phyloP scores from a whole-genome alignment of 2,888 invertebrate genomes.

The Druceiella hillmani region DNA sequence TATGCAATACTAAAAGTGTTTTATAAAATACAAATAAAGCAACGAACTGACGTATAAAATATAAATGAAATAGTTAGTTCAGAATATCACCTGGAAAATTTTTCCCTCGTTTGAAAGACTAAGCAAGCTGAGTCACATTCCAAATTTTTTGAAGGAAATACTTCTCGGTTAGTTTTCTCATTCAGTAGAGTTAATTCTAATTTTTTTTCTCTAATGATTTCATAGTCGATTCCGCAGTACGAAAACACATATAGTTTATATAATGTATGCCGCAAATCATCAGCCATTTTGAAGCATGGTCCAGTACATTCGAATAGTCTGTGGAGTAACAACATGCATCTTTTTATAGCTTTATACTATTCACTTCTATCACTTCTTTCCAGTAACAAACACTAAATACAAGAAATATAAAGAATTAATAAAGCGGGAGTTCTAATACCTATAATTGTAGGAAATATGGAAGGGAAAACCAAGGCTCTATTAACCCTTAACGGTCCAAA shows the following conservation, averaged over 20 bases:
- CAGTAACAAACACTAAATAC: too few relatives aligned
- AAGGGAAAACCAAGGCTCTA: too few relatives aligned
- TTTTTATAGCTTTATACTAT: too few relatives aligned
- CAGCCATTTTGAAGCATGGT: slow-evolving; percentile 36
- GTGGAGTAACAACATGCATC: too few relatives aligned
- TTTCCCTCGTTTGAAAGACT: slow-evolving; percentile 34
- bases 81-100: slow-evolving; percentile 37
- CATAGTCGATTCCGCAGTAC: slow-evolving; percentile 41
- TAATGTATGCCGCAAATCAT: slow-evolving; percentile 31
- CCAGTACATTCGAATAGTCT: slow-evolving; percentile 36
- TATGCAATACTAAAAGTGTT: not conserved
- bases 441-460: too few relatives aligned
- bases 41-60: slow-evolving; percentile 6
- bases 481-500: too few relatives aligned
- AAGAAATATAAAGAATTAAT: too few relatives aligned
- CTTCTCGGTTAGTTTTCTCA: slow-evolving; percentile 34
- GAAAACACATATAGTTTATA: slow-evolving; percentile 38
- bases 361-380: too few relatives aligned
- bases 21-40: not conserved
- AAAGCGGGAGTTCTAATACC: too few relatives aligned
- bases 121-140: slow-evolving; percentile 36
- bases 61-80: not conserved
- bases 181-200: slow-evolving; percentile 37
- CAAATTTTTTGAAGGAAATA: slow-evolving; percentile 36
- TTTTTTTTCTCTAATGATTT: slow-evolving; percentile 36